Evolutionary conservation across 1,140 invertebrate genomes (phyloP).

Genomic region (Galleria mellonella): DNA sequence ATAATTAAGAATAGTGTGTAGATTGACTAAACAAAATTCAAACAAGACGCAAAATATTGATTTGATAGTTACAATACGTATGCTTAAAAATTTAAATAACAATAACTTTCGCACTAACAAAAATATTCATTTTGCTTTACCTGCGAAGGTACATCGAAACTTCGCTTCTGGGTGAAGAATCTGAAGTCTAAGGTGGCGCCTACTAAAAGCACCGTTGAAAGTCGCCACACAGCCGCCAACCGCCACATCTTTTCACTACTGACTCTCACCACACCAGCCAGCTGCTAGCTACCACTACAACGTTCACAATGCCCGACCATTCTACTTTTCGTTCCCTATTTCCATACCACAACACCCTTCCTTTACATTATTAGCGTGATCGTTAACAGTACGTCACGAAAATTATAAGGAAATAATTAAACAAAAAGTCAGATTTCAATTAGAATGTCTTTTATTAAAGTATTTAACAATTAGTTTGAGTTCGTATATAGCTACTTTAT

Average conservation of each 20-base stretch:
- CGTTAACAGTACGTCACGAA: slow-evolving; percentile 5
- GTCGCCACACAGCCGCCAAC: slow-evolving; percentile 29
- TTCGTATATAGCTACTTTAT: too few relatives aligned
- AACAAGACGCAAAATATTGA: too few relatives aligned
- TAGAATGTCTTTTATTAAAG: too few relatives aligned
- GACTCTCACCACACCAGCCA: slow-evolving; percentile 5
- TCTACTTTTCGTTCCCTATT: slow-evolving; percentile 3
- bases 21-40: too few relatives aligned
- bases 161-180: slow-evolving; percentile 19
- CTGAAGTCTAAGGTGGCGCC: slow-evolving; percentile 27
- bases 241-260: slow-evolving; percentile 37
- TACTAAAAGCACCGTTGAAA: slow-evolving; percentile 16
- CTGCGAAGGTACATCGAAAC: slow-evolving; percentile 5
- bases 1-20: too few relatives aligned
- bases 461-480: too few relatives aligned
- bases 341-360: slow-evolving; percentile 1
- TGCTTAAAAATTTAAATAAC: too few relatives aligned
- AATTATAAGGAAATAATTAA: neutral
- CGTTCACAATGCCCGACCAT: neutral
- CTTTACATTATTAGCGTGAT: slow-evolving; percentile 4
- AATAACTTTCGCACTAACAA: too few relatives aligned
- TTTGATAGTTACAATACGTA: too few relatives aligned
- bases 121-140: too few relatives aligned
- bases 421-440: too few relatives aligned
- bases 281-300: slow-evolving; percentile 3